Conservation (phyloP, 2,113 vertebrate genomes). For the Tragelaphus scriptus region DNA sequence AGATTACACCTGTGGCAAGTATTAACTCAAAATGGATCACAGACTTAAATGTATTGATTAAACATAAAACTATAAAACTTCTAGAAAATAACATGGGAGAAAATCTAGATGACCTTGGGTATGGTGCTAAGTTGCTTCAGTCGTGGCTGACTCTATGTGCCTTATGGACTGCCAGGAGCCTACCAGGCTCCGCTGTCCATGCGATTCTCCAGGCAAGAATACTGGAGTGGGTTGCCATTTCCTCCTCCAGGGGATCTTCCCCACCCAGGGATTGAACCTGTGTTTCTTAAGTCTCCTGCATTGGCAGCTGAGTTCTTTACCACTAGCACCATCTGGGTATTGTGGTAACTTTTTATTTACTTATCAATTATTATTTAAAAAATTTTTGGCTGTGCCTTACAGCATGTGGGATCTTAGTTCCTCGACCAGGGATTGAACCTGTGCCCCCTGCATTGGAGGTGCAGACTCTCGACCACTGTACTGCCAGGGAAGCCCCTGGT, state of each 20-base stretch:
- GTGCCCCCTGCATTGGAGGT: background rate
- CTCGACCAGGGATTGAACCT: too few species aligned
- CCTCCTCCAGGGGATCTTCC: background rate
- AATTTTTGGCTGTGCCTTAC: background rate
- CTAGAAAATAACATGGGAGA: background rate
- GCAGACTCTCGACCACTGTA: background rate
- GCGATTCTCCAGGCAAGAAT: background rate
- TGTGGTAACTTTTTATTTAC: background rate
- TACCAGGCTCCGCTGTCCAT: background rate
- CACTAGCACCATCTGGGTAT: background rate
- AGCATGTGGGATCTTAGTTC: too few species aligned
- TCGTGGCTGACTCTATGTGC: background rate
- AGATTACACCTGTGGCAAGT: background rate
- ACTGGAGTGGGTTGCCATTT: background rate
- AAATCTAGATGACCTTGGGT: background rate
- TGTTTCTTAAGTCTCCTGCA: background rate
- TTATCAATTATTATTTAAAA: background rate
- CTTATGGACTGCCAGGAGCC: background rate
- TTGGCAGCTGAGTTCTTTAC: background rate
- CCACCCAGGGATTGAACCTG: background rate
- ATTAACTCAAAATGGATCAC: background rate
- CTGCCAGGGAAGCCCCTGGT: background rate
- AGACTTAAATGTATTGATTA: background rate
- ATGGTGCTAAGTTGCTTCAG: background rate
- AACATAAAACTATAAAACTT: background rate